Evolutionary conservation across 1,140 invertebrate species (phyloP), one percentile per base, ranked within the genome.

Genomic region (Pogonomyrmex barbatus): DNA sequence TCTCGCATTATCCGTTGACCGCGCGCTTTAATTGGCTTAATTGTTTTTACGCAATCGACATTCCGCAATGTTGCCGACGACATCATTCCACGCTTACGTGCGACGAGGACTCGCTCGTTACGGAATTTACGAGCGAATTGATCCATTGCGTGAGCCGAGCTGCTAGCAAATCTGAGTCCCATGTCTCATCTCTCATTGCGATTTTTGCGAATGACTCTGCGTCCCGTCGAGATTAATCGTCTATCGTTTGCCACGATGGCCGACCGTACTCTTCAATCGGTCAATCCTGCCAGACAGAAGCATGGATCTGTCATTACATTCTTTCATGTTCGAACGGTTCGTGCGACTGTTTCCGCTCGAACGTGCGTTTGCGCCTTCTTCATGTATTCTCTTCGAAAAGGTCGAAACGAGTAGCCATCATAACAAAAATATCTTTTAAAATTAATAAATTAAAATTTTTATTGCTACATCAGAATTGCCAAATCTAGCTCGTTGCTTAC

Each of bases 31-130:
- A 54, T 39, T 5, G 42, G 14, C 62, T 54, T 68, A 81, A 81
- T 81, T 81, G 63, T 81, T 68, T 63, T 81, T 81, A 36, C 62
- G 36, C n/a, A 81, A 81, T 68, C 77, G 62, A n/a, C 62, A 67
- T 79, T 67, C 62, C 47, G 47, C 42, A 81, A 81, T 68, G 24
- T 17, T 14, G 68, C 14, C 56, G 24, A 42, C 77, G 47, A 56
- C 47, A 56, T 42, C 33, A 68, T 54, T 67, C 14, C 62, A 42
- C 45, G 47, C 12, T 79, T 42, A 68, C 47, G n/a, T 12, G 39
- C 54, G 36, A 58, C 54, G 47, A 54, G n/a, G 36, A 52, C 47
- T 36, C 63, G 63, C 47, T 36, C 63, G 63, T 81, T 68, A 68
- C 36, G 50, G 24, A 67, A 68, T 81, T 81, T 42, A 81, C 47